A percentile compares a stretch with the other conserved stretches of the same genome.
phyloP scores from a whole-genome alignment of 2,113 vertebrate species.

The Okapia johnstoni region DNA sequence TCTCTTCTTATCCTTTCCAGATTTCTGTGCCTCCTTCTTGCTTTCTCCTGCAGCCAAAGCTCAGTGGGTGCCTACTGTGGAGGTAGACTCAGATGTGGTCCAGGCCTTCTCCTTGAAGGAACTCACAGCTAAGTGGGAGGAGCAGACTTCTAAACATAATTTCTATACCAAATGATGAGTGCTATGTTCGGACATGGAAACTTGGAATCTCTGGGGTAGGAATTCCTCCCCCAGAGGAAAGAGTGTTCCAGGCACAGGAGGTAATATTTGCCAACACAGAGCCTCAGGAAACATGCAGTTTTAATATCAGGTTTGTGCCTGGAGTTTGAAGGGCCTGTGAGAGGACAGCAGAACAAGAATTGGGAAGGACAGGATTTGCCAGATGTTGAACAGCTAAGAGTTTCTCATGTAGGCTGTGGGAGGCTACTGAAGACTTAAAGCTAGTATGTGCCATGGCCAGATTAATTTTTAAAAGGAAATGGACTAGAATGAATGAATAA shows the following conservation, averaged over 20 bases:
- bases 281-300: neutral
- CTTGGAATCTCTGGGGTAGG: neutral
- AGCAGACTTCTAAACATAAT: neutral
- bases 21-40: neutral
- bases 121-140: neutral
- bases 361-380: neutral
- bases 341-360: neutral
- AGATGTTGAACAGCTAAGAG: neutral
- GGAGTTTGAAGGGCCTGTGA: neutral
- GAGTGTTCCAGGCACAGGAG: neutral
- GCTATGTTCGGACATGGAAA: neutral
- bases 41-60: neutral
- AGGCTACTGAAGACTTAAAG: neutral
- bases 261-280: neutral
- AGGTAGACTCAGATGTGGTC: neutral
- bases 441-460: neutral
- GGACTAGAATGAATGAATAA: neutral
- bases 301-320: conserved; percentile 6
- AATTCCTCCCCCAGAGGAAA: neutral
- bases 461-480: conserved; percentile 2
- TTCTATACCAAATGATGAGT: neutral
- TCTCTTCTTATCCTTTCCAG: neutral
- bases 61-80: neutral
- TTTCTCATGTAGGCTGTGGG: neutral
- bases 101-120: neutral